Evolutionary conservation across 2,888 invertebrate species (phyloP).

Genomic region (Diabrotica balteata): DNA sequence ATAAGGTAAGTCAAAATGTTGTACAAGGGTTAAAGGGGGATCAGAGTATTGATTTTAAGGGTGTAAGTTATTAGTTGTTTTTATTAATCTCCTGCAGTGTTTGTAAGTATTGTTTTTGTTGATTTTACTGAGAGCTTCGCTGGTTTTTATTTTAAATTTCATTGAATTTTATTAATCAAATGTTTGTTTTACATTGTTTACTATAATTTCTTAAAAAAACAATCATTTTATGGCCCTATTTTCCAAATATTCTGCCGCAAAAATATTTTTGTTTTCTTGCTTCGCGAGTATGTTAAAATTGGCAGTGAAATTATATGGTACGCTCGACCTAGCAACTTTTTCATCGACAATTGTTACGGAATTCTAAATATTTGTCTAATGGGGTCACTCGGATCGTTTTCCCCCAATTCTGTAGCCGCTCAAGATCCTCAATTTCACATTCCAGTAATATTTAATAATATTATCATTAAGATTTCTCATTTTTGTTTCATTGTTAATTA

Average conservation of each 20-base stretch:
- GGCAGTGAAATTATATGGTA: slow-evolving; percentile 1
- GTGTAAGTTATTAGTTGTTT: slow-evolving; percentile 28
- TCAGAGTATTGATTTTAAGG: slow-evolving; percentile 48
- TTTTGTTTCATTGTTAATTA: too few relatives aligned
- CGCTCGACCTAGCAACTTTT: slow-evolving; percentile 25
- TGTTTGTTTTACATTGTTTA: too few relatives aligned
- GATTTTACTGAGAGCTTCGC: neutral
- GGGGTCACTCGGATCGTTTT: slow-evolving; percentile 54
- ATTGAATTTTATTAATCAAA: too few relatives aligned
- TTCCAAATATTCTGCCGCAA: too few relatives aligned
- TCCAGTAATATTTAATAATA: slow-evolving; percentile 26
- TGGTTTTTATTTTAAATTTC: neutral
- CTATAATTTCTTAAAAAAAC: too few relatives aligned
- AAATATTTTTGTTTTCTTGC: neutral
- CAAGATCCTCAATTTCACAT: slow-evolving; percentile 35
- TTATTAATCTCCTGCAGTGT: neutral
- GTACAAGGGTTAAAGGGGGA: slow-evolving; percentile 37
- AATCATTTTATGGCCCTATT: too few relatives aligned
- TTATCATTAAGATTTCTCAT: neutral
- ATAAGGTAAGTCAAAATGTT: slow-evolving; percentile 32
- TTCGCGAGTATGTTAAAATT: neutral
- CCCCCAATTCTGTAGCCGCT: slow-evolving; percentile 52
- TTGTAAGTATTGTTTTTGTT: slow-evolving; percentile 7
- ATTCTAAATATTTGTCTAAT: slow-evolving; percentile 57
- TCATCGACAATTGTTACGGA: slow-evolving; percentile 54